Base-by-base conservation (phyloP, 2,113 vertebrate species). In the Capra hircus region DNA sequence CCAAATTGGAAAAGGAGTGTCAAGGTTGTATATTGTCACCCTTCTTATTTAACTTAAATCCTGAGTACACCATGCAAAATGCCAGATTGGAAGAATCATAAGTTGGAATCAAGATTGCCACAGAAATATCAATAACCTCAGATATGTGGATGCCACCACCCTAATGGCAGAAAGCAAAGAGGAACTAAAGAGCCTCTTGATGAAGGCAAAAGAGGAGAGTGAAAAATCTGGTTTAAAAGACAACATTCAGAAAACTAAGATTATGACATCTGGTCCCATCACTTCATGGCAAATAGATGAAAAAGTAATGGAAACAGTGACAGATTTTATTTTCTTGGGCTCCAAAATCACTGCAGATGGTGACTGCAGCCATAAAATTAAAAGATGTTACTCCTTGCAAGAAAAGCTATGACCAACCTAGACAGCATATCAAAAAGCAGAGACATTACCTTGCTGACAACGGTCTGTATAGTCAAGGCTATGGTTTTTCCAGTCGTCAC, bases 401-500 rank as follows among this genome's bases (percentile, higher is more conserved):
- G n/a, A 71, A 71, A 71, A 36, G 64, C 10, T 36, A 71, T 23
- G 17, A 36, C 2, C 9, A 36, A n/a, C n/a, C 19, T 36, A 71
- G 19, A 36, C 0, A 71, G 17, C 64, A 36, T 36, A 12, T 36
- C 10, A 71, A 71, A 71, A 71, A 21, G 9, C n/a, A 71, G 19
- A 71, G 19, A 36, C n/a, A 36, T 6, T n/a, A 36, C 1, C 2
- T 71, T 71, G n/a, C n/a, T 0, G 0, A 36, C 17, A 21, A 67
- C 5, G 17, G 0, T 67, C 17, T 21, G 64, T 67, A 21, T 67
- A 36, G 64, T 67, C 33, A 67, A 21, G 33, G 64, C 64, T 71
- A 36, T 36, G n/a, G 64, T 71, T 36, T 71, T 71, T 11, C 64
- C 64, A 71, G 0, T 71, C 36, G n/a, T 71, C n/a, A 23, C 23